A percentile compares a stretch with the other conserved stretches of the same genome.
phyloP scores from a whole-genome alignment of 2,797 vertebrate genomes.

The Craterocephalus amniculus region DNA sequence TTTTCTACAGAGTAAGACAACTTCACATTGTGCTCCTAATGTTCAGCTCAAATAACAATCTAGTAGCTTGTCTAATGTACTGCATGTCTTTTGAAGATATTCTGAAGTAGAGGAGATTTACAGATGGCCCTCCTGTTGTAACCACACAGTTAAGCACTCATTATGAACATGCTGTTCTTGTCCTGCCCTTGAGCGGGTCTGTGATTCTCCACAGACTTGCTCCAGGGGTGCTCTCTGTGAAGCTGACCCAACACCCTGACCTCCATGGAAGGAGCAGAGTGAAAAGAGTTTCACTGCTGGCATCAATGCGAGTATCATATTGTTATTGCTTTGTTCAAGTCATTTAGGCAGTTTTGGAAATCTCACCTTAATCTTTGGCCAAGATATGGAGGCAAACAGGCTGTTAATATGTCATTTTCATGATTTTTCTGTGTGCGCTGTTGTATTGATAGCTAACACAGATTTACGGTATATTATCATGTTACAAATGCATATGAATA shows the following conservation, averaged over 20 bases:
- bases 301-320: conserved; percentile 56
- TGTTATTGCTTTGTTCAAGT: conserved; percentile 42
- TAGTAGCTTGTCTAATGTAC: conserved; percentile 27
- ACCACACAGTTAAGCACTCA: conserved; percentile 29
- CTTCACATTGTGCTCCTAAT: conserved; percentile 41
- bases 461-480: conserved; percentile 20
- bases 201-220: conserved; percentile 51
- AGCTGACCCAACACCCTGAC: conserved; percentile 62
- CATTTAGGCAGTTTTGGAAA: conserved; percentile 35
- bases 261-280: conserved; percentile 51
- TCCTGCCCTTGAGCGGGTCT: conserved; percentile 71
- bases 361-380: conserved; percentile 35
- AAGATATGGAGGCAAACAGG: conserved; percentile 17
- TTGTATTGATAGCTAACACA: background rate
- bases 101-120: conserved; percentile 35
- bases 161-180: conserved; percentile 35
- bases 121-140: conserved; percentile 23
- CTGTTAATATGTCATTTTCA: background rate
- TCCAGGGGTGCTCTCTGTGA: conserved; percentile 44
- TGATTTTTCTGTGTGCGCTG: background rate
- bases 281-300: conserved; percentile 57
- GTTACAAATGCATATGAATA: background rate
- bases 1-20: conserved; percentile 53
- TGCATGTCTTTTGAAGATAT: conserved; percentile 53
- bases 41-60: conserved; percentile 49